These are phyloP conservation scores for Eumacrocentrus americanus DNA, from an alignment of 2,888 invertebrate species.

Conservation along the genomic window DNA sequence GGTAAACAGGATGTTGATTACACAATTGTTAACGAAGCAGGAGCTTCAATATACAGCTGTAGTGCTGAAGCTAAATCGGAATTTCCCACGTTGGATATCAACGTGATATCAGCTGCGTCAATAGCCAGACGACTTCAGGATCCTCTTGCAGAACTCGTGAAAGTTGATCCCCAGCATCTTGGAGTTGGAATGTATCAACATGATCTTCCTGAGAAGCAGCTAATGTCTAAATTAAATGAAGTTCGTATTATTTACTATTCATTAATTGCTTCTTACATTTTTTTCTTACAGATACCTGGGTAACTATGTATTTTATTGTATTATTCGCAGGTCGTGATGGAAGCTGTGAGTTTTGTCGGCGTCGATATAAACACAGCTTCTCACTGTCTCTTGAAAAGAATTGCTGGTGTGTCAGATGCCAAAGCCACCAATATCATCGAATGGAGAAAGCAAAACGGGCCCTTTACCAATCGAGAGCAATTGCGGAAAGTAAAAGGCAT, in stretches of 20 bases:
- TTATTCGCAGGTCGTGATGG: slow-evolving; percentile 70
- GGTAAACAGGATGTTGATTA: slow-evolving; percentile 65
- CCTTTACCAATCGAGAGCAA: slow-evolving; percentile 77
- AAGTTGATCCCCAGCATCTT: slow-evolving; percentile 90
- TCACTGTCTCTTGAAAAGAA: slow-evolving; percentile 77
- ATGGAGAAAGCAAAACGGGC: slow-evolving; percentile 73
- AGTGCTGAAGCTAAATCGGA: slow-evolving; percentile 83
- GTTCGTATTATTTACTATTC: slow-evolving; percentile 49
- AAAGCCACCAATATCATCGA: slow-evolving; percentile 81
- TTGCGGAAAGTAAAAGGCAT: slow-evolving; percentile 79
- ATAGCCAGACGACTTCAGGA: slow-evolving; percentile 89
- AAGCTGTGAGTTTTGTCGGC: slow-evolving; percentile 92
- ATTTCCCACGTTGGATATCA: slow-evolving; percentile 83
- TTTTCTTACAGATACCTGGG: background rate
- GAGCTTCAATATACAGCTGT: slow-evolving; percentile 92
- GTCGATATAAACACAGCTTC: slow-evolving; percentile 91
- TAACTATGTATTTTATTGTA: background rate
- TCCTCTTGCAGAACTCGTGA: slow-evolving; percentile 89
- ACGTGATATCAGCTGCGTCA: slow-evolving; percentile 75
- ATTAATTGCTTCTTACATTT: background rate
- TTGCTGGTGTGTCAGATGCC: slow-evolving; percentile 81
- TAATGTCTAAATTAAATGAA: slow-evolving; percentile 76
- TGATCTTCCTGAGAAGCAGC: slow-evolving; percentile 80
- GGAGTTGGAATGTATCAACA: slow-evolving; percentile 97
- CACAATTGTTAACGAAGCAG: slow-evolving; percentile 88